Evolutionary conservation across 1,140 invertebrate genomes (phyloP), one percentile per base, ranked within the genome.

Genomic region (Drusus annulatus): DNA sequence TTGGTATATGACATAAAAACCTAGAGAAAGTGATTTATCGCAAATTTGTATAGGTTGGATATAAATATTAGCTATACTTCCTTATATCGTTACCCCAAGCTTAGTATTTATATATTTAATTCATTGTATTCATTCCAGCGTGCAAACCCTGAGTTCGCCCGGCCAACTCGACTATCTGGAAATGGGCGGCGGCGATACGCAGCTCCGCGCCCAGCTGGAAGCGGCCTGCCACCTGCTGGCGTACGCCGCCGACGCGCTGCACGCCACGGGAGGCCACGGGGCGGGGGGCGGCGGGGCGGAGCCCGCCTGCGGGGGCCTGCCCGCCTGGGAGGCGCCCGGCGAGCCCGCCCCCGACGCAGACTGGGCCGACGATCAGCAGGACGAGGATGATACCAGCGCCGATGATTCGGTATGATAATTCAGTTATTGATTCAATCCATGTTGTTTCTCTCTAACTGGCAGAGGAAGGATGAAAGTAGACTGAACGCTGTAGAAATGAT

Each of bases 331-430:
- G 79, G 93, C 93, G 60, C 65, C 65, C 36, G 95, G 95, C 13
- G 90, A 93, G 6, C 93, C 94, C 23, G 94, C 94, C 80, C 91
- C 95, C 31, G 95, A 95, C 81, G 91, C 93, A 63, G 96, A 98
- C 85, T 95, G 96, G 92, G 91, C 94, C 0, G 96, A 97, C 73
- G 96, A 98, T 78, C 92, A 92, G 15, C 94, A 95, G 78, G 96
- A 98, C 45, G 97, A 98, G 58, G 97, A 98, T 16, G 97, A 98
- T 84, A 97, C 96, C 62, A 93, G 93, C 73, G 96, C 94, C 3
- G 98, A 98, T 86, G 97, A 98, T 88, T 98, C 97, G 0, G 93
- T 93, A 87, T 89, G 91, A 88, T 60, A 51, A 28, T 5, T n/a
- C n/a, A n/a, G n/a, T n/a, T n/a, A n/a, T n/a, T n/a, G n/a, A n/a